Evolutionary conservation across 1,140 invertebrate species (phyloP).

Genomic region (Nylanderia fulva): DNA sequence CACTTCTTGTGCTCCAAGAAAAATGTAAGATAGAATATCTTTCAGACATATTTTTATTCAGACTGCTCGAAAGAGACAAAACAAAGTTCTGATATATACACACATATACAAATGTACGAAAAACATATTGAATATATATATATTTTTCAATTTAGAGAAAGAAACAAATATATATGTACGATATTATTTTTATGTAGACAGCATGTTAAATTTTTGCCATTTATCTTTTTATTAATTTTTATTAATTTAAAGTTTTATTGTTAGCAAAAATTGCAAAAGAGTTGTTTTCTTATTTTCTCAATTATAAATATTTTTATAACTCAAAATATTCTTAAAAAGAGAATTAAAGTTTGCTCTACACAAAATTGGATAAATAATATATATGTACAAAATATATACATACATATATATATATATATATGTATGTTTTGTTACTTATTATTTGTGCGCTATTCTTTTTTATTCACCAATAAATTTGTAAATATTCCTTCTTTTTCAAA

Average conservation of each 20-base stretch:
- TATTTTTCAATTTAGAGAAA: slow-evolving; percentile 53
- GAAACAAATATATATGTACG: slow-evolving; percentile 11
- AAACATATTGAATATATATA: slow-evolving; percentile 50
- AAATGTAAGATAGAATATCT: slow-evolving; percentile 45
- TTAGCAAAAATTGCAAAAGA: neutral
- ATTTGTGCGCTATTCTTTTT: neutral
- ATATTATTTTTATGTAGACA: slow-evolving; percentile 43
- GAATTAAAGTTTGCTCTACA: slow-evolving; percentile 3
- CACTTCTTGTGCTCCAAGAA: neutral
- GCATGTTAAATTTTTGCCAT: slow-evolving; percentile 5
- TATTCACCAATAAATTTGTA: neutral
- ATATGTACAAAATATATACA: neutral
- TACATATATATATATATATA: no score
- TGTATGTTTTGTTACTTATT: slow-evolving; percentile 3
- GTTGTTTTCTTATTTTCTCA: neutral
- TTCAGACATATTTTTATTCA: slow-evolving; percentile 70
- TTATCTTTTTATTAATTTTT: neutral
- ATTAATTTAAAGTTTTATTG: neutral
- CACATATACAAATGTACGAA: slow-evolving; percentile 54
- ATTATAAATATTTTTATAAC: slow-evolving; percentile 22
- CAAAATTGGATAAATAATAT: slow-evolving; percentile 1
- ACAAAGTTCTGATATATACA: slow-evolving; percentile 76
- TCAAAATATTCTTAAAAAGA: neutral
- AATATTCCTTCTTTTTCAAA: neutral
- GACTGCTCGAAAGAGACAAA: slow-evolving; percentile 68